Evolutionary conservation across 2,113 vertebrate genomes (phyloP), one percentile per base, ranked within the genome.

Genomic region (Coracopsis vasa): DNA sequence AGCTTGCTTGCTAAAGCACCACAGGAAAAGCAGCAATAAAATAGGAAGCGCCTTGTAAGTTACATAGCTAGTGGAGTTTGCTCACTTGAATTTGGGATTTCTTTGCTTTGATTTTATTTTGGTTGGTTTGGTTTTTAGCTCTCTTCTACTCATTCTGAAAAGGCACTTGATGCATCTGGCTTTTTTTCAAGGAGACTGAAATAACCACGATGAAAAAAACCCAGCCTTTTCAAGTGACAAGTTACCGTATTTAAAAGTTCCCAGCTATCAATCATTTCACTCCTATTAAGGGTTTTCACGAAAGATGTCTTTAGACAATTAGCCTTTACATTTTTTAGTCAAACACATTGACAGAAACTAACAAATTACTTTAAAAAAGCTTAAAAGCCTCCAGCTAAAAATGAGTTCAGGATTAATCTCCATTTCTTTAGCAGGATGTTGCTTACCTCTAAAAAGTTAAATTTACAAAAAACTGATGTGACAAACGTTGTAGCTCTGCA

Each of bases 61-160:
- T n/a, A 81, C 50, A 35, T 72, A 93, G 69, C 88, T 80, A 91
- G 54, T 72, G 45, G 39, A 35, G 77, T 24, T 94, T 72, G 41
- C 42, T 73, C 1, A 0, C 54, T 58, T 23, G 35, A 89, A 81
- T 53, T 75, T 39, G 72, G n/a, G 60, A 74, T 29, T 21, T 27
- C n/a, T 74, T 28, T 44, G 67, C 41, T 82, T 67, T 73, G 72
- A 48, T 84, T 92, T 93, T 80, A 25, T 67, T 92, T 93, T 41
- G 58, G 31, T 42, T 69, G 51, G 37, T 29, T 88, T 71, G 23
- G 56, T 23, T 92, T 97, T 96, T 94, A 97, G 93, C 92, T 96
- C 53, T 91, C 85, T 80, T 93, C 81, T 88, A 92, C 86, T 97
- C 83, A 79, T 95, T 95, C 66, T 90, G 95, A 97, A 97, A 97